phyloP scores from a whole-genome alignment of 2,113 vertebrate genomes.

The Sylvilagus bachmani region DNA sequence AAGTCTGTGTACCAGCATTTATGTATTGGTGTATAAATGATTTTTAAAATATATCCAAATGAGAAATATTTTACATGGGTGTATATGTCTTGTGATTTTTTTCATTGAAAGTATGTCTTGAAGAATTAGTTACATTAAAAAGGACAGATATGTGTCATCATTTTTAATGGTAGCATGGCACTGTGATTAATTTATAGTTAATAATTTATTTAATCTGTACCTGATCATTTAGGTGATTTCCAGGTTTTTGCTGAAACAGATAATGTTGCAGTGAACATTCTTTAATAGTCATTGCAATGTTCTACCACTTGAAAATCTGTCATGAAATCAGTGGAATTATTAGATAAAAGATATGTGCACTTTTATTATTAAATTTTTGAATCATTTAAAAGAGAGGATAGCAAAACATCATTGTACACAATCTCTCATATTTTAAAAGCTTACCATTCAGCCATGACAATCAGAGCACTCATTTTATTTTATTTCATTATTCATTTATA shows the following conservation, averaged over 20 bases:
- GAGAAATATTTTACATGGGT: background rate
- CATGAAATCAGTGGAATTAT: background rate
- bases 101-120: background rate
- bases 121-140: background rate
- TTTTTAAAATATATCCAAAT: background rate
- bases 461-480: background rate
- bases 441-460: background rate
- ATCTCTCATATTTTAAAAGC: background rate
- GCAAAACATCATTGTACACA: background rate
- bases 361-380: background rate
- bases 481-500: too few relatives aligned
- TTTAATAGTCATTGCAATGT: background rate
- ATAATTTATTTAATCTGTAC: background rate
- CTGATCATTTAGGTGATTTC: background rate
- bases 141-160: background rate
- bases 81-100: background rate
- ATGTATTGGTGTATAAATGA: background rate
- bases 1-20: background rate
- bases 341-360: background rate
- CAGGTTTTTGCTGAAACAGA: background rate
- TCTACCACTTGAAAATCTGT: background rate
- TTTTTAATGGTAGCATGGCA: background rate
- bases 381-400: background rate
- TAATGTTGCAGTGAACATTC: background rate
- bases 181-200: background rate